Evolutionary conservation across 2,888 invertebrate genomes (phyloP).

Genomic region (Dicyrtoma fusca): DNA sequence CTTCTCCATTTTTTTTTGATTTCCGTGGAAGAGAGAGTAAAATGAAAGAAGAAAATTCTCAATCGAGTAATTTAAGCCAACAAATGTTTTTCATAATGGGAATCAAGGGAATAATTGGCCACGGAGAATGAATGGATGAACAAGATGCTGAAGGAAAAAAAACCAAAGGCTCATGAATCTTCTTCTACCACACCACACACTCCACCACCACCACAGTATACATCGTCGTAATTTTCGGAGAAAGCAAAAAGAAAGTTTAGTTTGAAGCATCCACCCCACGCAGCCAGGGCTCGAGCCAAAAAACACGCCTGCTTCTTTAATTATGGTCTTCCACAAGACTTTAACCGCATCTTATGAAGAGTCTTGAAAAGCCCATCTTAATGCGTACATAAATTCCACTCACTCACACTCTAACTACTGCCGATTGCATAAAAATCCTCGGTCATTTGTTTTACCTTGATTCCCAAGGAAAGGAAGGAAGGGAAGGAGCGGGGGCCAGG

Average conservation of each 20-base stretch:
- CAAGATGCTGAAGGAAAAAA: constrained; percentile 24
- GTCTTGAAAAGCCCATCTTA: neutral
- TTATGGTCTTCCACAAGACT: constrained; percentile 39
- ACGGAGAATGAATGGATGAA: constrained; percentile 29
- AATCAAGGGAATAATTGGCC: constrained; percentile 56
- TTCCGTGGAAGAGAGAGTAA: constrained; percentile 17
- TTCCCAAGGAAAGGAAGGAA: no score
- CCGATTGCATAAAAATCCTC: neutral
- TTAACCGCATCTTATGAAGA: neutral
- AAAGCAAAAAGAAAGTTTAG: constrained; percentile 1
- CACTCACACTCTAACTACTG: neutral
- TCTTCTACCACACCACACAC: constrained; percentile 18
- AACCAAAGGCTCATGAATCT: constrained; percentile 46
- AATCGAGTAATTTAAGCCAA: constrained; percentile 56
- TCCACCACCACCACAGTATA: no score
- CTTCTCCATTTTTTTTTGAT: neutral
- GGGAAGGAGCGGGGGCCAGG: no score
- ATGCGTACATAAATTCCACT: neutral
- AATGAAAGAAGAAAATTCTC: constrained; percentile 46
- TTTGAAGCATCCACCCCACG: constrained; percentile 1
- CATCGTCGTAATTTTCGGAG: constrained; percentile 28
- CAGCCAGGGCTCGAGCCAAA: constrained; percentile 10
- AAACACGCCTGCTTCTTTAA: constrained; percentile 38
- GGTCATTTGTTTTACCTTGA: no score
- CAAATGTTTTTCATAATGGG: constrained; percentile 55